phyloP scores from a whole-genome alignment of 2,888 invertebrate species.

The Resseliella maxima region DNA sequence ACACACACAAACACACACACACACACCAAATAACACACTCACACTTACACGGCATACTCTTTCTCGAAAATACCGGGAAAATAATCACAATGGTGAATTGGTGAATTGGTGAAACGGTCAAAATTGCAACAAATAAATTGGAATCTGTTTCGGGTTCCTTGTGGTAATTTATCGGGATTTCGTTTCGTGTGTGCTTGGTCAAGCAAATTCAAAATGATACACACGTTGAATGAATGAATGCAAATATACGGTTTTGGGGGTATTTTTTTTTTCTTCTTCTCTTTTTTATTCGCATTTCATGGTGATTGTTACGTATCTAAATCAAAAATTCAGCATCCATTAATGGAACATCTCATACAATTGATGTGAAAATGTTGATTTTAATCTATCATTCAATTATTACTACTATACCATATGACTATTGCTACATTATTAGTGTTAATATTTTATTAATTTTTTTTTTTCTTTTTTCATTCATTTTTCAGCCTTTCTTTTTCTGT shows the following conservation, averaged over 20 bases:
- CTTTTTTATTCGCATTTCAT: neutral
- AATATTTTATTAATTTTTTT: neutral
- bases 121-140: neutral
- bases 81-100: neutral
- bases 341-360: neutral
- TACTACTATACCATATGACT: neutral
- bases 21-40: neutral
- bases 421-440: neutral
- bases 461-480: neutral
- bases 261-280: no score
- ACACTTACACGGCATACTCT: no score
- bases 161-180: neutral
- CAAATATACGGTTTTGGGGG: neutral
- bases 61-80: no score
- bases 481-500: neutral
- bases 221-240: neutral
- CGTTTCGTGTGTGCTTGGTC: neutral
- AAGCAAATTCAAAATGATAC: neutral
- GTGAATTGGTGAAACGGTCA: neutral
- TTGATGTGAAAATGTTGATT: neutral
- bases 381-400: slow-evolving; percentile 18
- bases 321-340: neutral
- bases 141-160: neutral
- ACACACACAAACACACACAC: neutral
- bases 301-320: neutral